A percentile compares a stretch with the other conserved stretches of the same genome.
phyloP scores from a whole-genome alignment of 2,888 invertebrate genomes.

The Tanaodytes sp. region DNA sequence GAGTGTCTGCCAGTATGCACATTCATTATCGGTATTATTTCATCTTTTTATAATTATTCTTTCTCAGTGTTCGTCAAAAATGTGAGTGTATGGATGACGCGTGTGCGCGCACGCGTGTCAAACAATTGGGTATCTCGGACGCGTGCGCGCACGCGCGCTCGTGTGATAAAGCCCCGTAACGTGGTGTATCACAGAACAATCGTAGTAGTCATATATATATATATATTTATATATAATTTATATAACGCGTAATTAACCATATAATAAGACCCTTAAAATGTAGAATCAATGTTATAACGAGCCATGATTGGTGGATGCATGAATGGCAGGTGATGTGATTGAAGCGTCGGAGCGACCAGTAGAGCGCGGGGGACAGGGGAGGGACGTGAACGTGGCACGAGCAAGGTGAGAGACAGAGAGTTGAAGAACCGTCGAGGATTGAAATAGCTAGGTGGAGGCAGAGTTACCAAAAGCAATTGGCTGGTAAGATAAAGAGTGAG shows the following conservation, averaged over 20 bases:
- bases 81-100: slow-evolving; percentile 19
- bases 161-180: slow-evolving; percentile 73
- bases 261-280: slow-evolving; percentile 69
- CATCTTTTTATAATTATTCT: no score
- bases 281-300: slow-evolving; percentile 69
- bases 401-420: no score
- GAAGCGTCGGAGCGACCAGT: slow-evolving; percentile 35
- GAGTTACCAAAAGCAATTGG: slow-evolving; percentile 1
- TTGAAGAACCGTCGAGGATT: no score
- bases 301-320: slow-evolving; percentile 69
- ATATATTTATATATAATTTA: slow-evolving; percentile 60
- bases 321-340: slow-evolving; percentile 61
- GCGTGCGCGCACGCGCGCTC: slow-evolving; percentile 22
- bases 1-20: slow-evolving; percentile 29
- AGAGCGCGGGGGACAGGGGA: slow-evolving; percentile 1
- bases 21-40: slow-evolving; percentile 11
- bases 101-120: slow-evolving; percentile 35
- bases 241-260: slow-evolving; percentile 62
- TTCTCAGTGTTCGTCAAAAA: neutral
- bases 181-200: slow-evolving; percentile 74
- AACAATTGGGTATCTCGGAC: slow-evolving; percentile 49
- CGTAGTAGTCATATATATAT: slow-evolving; percentile 64
- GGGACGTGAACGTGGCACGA: neutral
- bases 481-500: no score
- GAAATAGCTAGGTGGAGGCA: neutral